Evolutionary conservation across 2,113 vertebrate species (phyloP).

Genomic region (Hemicordylus capensis): DNA sequence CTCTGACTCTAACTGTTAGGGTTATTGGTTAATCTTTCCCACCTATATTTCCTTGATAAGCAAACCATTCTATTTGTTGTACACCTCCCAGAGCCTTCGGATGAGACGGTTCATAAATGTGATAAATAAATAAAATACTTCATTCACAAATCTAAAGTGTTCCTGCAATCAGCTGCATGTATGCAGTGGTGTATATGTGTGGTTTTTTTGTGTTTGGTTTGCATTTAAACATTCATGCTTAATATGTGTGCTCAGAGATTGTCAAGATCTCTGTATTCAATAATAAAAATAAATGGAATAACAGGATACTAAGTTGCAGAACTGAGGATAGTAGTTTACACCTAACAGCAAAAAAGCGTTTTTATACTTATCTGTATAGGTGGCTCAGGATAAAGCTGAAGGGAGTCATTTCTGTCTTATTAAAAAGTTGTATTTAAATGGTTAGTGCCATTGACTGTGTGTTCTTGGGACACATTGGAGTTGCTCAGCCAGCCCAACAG

Average conservation of each 20-base stretch:
- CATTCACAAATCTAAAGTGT: background rate
- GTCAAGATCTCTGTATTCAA: background rate
- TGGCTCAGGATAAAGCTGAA: background rate
- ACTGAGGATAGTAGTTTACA: background rate
- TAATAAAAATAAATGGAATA: too few species aligned
- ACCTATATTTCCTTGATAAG: background rate
- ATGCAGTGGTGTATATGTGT: background rate
- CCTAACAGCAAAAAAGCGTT: background rate
- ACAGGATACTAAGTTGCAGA: background rate
- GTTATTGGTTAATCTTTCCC: background rate
- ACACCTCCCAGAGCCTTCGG: too few species aligned
- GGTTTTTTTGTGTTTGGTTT: background rate
- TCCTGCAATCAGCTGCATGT: background rate
- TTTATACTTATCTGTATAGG: background rate
- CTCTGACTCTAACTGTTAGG: background rate
- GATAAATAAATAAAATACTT: too few species aligned
- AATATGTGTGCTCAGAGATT: background rate
- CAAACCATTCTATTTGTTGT: background rate
- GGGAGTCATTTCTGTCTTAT: background rate
- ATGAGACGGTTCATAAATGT: too few species aligned
- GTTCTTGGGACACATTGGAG: background rate
- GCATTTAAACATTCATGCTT: background rate
- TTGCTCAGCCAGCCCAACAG: background rate
- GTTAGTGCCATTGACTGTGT: background rate
- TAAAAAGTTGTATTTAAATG: background rate